phyloP scores from a whole-genome alignment of 2,797 vertebrate genomes.

The Danionella dracula region DNA sequence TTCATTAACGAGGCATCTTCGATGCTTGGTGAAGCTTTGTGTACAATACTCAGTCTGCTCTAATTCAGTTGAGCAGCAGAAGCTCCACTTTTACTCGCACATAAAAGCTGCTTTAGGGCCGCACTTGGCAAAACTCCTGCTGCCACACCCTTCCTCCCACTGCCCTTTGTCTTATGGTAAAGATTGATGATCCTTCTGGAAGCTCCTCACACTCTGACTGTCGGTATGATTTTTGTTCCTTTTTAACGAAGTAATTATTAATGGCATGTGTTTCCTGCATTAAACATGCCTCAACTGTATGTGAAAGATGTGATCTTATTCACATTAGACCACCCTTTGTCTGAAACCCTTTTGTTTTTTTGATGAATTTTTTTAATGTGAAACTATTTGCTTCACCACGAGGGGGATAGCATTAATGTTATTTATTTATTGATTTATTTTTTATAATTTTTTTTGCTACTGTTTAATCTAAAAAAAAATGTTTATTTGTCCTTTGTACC shows the following conservation, averaged over 20 bases:
- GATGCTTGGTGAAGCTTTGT: conserved; percentile 33
- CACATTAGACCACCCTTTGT: conserved; percentile 36
- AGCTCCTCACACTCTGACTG: conserved; percentile 55
- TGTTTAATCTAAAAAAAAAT: too few species aligned
- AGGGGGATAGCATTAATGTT: too few species aligned
- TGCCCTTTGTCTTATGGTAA: conserved; percentile 58
- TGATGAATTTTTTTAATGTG: too few species aligned
- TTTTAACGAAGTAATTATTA: conserved; percentile 57
- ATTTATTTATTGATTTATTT: too few species aligned
- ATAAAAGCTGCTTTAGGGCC: conserved; percentile 65
- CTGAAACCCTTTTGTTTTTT: conserved; percentile 22
- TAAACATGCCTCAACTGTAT: conserved; percentile 46
- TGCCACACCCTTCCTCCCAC: conserved; percentile 56
- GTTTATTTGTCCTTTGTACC: too few species aligned
- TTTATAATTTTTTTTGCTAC: too few species aligned
- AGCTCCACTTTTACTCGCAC: conserved; percentile 55
- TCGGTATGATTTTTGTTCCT: conserved; percentile 45
- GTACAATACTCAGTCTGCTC: conserved; percentile 43
- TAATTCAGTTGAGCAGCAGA: conserved; percentile 53
- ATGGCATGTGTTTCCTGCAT: conserved; percentile 42
- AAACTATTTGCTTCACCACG: too few species aligned
- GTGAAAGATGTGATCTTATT: conserved; percentile 26
- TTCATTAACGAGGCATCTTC: conserved; percentile 38
- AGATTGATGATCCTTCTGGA: conserved; percentile 73
- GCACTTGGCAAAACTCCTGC: conserved; percentile 57